Evolutionary conservation across 1,140 invertebrate species (phyloP).

Genomic region (Ostrea denselamellosa): DNA sequence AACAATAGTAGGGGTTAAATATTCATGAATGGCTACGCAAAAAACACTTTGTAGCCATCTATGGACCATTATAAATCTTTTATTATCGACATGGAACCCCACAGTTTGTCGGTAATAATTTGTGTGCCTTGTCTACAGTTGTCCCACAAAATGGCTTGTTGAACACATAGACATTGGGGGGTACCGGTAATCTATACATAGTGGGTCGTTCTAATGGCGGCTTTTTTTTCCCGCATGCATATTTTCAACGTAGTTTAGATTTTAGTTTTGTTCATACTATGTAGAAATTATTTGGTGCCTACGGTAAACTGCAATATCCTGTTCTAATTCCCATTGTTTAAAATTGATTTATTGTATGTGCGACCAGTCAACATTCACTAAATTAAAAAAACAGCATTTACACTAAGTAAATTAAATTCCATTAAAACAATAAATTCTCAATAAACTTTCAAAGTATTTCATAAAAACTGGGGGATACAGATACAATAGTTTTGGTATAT

Average conservation of each 20-base stretch:
- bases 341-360: background rate
- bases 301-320: background rate
- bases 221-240: background rate
- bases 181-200: background rate
- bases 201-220: background rate
- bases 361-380: too few relatives aligned
- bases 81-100: background rate
- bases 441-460: too few relatives aligned
- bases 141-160: background rate
- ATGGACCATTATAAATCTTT: background rate
- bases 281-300: background rate
- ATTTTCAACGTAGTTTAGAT: background rate
- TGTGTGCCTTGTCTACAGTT: background rate
- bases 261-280: background rate
- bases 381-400: too few relatives aligned
- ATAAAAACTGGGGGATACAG: too few relatives aligned
- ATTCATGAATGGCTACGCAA: constrained; percentile 4
- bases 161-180: background rate
- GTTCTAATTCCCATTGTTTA: background rate
- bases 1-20: background rate
- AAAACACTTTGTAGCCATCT: background rate
- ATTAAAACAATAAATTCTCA: too few relatives aligned
- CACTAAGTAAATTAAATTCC: too few relatives aligned
- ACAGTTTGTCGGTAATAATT: background rate
- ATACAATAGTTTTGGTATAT: too few relatives aligned